Percentiles rank a stretch among this genome's conserved stretches.
These are phyloP conservation scores for Acrocephalus scirpaceus DNA, from an alignment of 2,797 vertebrate genomes.

Conservation along the genomic window DNA sequence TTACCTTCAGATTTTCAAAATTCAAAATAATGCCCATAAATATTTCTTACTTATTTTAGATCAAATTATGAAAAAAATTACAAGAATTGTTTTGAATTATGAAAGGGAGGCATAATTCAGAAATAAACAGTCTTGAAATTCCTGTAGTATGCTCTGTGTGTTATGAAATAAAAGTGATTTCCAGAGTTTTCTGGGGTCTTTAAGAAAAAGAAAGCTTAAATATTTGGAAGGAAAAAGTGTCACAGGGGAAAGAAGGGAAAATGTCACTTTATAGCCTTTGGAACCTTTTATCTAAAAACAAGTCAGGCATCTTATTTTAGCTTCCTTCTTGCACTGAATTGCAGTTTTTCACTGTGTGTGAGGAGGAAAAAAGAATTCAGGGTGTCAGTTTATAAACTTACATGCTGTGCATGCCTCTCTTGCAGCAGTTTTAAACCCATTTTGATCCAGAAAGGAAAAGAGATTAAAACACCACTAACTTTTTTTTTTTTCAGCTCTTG, in stretches of 20 bases:
- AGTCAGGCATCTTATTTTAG: constrained; percentile 4
- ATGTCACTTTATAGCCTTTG: background rate
- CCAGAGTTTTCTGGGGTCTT: background rate
- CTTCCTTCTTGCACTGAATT: background rate
- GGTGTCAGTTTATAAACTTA: background rate
- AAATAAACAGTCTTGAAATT: background rate
- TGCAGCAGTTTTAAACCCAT: background rate
- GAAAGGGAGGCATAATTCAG: background rate
- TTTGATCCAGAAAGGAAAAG: background rate
- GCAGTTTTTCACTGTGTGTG: background rate
- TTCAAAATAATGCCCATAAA: background rate
- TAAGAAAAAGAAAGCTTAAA: background rate
- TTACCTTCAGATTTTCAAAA: background rate
- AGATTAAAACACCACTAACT: background rate
- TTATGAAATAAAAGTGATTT: background rate
- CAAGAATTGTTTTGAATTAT: background rate
- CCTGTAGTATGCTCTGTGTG: background rate
- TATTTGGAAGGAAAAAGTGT: background rate
- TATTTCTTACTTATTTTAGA: background rate
- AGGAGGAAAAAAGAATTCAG: background rate
- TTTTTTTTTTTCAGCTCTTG: background rate
- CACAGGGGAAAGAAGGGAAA: background rate
- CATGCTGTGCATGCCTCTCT: background rate
- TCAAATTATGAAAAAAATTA: background rate
- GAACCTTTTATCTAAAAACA: constrained; percentile 3